Evolutionary conservation across 2,797 vertebrate species (phyloP), one percentile per base, ranked within the genome.

Genomic region (Nannoperca obscura): DNA sequence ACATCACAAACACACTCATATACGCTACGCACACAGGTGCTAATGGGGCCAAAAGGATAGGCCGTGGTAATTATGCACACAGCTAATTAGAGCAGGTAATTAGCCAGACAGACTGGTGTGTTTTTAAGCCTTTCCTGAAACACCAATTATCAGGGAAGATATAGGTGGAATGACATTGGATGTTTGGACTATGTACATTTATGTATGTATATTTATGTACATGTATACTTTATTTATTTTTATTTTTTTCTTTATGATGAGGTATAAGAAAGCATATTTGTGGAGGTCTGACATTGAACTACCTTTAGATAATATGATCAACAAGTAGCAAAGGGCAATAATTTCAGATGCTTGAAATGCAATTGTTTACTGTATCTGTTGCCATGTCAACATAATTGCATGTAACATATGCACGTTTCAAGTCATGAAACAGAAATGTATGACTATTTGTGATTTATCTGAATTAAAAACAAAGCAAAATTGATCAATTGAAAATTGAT

Each of bases 81-180:
- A 50, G 68, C 34, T 85, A 66, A 89, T 89, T 86, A 76, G 65
- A 73, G 58, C 59, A 67, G 57, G 60, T 84, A 74, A 81, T 79
- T 79, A 78, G 49, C 46, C 46, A 40, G 47, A 68, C n/a, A 72
- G 78, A 40, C 24, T 30, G 30, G 40, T 30, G n/a, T 62, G 52
- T 59, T 76, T 78, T 76, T 73, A 71, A 77, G 59, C 32, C 9
- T 71, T 70, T 68, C 5, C 47, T 76, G 34, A 73, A 85, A 78
- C 46, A 55, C 2, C 22, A 49, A 40, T 70, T 73, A 65, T 49
- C 2, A 8, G 12, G 20, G 12, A 47, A 66, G 58, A 42, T 78
- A 52, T 20, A 32, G 20, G 20, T 54, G 54, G 13, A 22, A 57
- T 24, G 22, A 52, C 22, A 55, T 5, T 27, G 1, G 44, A 8